phyloP scores from a whole-genome alignment of 2,113 vertebrate species.

The Terrapene triunguis region DNA sequence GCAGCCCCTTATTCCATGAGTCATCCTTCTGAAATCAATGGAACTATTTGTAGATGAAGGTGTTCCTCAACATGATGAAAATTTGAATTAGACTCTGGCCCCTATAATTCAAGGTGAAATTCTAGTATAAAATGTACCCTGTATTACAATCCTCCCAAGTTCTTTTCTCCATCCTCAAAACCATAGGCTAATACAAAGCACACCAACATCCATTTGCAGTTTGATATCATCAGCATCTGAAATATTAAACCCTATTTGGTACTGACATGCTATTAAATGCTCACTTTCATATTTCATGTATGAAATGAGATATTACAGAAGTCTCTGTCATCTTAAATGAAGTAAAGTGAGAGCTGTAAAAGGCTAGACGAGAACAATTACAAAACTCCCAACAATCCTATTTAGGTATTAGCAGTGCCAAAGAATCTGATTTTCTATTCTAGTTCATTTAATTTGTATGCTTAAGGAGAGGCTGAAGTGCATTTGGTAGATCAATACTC shows the following conservation, averaged over 20 bases:
- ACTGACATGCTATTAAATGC: background rate
- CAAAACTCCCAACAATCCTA: background rate
- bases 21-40: background rate
- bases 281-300: background rate
- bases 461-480: conserved; percentile 59
- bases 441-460: conserved; percentile 57
- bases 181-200: background rate
- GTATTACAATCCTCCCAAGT: background rate
- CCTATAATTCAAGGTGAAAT: background rate
- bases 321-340: conserved; percentile 12
- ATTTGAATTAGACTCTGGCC: background rate
- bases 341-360: background rate
- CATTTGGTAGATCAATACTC: conserved; percentile 70
- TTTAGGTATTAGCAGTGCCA: background rate
- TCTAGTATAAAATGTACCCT: background rate
- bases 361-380: conserved; percentile 25
- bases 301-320: background rate
- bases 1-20: background rate
- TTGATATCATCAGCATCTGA: background rate
- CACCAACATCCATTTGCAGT: background rate
- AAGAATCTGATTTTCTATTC: conserved; percentile 28
- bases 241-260: background rate
- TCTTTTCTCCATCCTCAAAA: background rate
- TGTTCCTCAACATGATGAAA: background rate
- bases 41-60: background rate